These are phyloP conservation scores for Pogonophryne albipinna DNA, from an alignment of 2,797 vertebrate genomes.

Conservation along the genomic window DNA sequence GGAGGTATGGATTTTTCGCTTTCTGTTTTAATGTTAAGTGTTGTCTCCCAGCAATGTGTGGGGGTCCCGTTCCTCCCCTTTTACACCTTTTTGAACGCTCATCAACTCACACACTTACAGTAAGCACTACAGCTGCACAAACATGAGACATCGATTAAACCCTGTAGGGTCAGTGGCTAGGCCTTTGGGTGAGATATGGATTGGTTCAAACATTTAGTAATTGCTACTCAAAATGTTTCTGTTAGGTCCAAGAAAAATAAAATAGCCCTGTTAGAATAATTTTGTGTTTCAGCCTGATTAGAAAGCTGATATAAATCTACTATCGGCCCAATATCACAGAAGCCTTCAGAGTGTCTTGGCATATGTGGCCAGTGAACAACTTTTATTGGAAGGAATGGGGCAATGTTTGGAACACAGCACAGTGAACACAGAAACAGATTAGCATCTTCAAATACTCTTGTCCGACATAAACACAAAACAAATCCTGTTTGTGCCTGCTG, in stretches of 20 bases:
- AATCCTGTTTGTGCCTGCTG: slow-evolving; percentile 19
- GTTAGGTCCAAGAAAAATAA: not conserved
- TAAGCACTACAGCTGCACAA: not conserved
- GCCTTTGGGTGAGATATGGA: not conserved
- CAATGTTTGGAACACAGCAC: not conserved
- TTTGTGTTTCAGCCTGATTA: slow-evolving; percentile 8
- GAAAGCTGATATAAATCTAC: slow-evolving; percentile 13
- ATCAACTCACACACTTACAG: not conserved
- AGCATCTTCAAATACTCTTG: slow-evolving; percentile 22
- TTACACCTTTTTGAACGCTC: not conserved
- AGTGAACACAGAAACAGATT: slow-evolving; percentile 17
- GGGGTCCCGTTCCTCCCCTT: not conserved
- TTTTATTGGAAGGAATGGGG: slow-evolving; percentile 9
- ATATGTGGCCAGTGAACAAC: not conserved
- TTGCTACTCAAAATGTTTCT: slow-evolving; percentile 30
- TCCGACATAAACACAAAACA: slow-evolving; percentile 1
- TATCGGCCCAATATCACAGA: slow-evolving; percentile 8
- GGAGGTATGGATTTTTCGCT: not conserved
- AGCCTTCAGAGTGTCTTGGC: slow-evolving; percentile 22
- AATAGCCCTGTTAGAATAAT: slow-evolving; percentile 5
- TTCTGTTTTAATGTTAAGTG: not conserved
- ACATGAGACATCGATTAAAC: not conserved
- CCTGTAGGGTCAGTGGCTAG: not conserved
- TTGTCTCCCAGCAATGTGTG: not conserved
- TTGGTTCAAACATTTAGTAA: not conserved